Base-by-base conservation (phyloP, 2,113 vertebrate genomes). In the Dipodomys ordii region DNA sequence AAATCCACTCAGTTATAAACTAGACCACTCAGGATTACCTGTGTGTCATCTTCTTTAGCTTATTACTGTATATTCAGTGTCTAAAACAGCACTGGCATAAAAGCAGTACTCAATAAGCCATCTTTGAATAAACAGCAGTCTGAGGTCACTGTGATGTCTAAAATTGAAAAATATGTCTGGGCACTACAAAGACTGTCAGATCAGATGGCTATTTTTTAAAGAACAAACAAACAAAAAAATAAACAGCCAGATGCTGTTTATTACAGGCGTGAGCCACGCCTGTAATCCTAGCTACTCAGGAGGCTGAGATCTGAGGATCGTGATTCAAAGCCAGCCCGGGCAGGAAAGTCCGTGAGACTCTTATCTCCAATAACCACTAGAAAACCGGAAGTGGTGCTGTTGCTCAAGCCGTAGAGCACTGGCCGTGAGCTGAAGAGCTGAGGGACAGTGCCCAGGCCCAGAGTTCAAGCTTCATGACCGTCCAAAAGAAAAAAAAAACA, bases 141-240 rank as follows among this genome's bases (percentile, higher is more conserved):
- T 88, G 11, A 35, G 60, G 64, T 73, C 2, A 90, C 22, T 19
- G 65, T 57, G 28, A 88, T 67, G 57, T 83, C 46, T 72, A 88
- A 20, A 92, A 86, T 79, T 39, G 6, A 44, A 19, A 15, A 85
- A 32, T 28, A 53, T 10, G 79, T 18, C 9, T 82, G 49, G 16
- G 64, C 15, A 86, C 6, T 65, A 7, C 7, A 92, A 91, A 89
- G 89, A 92, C 0, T 73, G 85, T 27, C 39, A 92, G 84, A 93
- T 73, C 35, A 78, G 1, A 28, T 30, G 32, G 3, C 78, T 78
- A 74, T 46, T 95, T 90, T 93, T 84, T 79, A 53, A 76, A 90
- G 44, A 39, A 49, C 49, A 12, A 49, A 12, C 8, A 49, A 49
- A 49, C 8, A 11, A 49, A 78, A 86, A 89, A 68, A 10, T 39